phyloP scores from a whole-genome alignment of 2,797 vertebrate species.

The Pseudochirops cupreus region DNA sequence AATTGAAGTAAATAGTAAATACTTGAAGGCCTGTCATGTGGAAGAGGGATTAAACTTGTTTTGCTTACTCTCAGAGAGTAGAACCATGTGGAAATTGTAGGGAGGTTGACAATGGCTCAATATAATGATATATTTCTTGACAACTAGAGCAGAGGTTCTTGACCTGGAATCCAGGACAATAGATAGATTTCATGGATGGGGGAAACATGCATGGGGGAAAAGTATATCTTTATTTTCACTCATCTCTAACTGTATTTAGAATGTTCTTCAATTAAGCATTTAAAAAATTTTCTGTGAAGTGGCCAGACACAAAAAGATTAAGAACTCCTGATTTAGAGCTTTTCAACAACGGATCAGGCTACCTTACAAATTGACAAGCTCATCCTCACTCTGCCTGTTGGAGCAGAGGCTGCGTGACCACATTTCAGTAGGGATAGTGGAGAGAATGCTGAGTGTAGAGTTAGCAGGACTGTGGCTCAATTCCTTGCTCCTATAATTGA shows the following conservation, averaged over 20 bases:
- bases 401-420: background rate
- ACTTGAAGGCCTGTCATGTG: background rate
- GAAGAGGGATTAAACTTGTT: background rate
- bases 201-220: too few relatives aligned
- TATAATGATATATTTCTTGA: background rate
- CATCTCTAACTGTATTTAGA: too few relatives aligned
- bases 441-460: background rate
- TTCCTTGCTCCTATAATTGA: background rate
- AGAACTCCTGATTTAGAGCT: background rate
- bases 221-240: too few relatives aligned
- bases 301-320: too few relatives aligned
- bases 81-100: conserved; percentile 9
- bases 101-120: background rate
- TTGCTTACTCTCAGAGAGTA: conserved; percentile 7
- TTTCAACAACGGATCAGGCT: background rate
- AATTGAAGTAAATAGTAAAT: background rate
- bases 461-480: background rate
- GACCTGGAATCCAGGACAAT: too few relatives aligned
- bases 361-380: conserved; percentile 3
- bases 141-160: background rate
- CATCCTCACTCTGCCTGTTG: background rate
- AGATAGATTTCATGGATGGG: too few relatives aligned
- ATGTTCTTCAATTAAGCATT: background rate
- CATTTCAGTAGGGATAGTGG: background rate
- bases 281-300: background rate